These are phyloP conservation scores for Malacoraja senta DNA, from an alignment of 2,797 vertebrate genomes.

Conservation along the genomic window DNA sequence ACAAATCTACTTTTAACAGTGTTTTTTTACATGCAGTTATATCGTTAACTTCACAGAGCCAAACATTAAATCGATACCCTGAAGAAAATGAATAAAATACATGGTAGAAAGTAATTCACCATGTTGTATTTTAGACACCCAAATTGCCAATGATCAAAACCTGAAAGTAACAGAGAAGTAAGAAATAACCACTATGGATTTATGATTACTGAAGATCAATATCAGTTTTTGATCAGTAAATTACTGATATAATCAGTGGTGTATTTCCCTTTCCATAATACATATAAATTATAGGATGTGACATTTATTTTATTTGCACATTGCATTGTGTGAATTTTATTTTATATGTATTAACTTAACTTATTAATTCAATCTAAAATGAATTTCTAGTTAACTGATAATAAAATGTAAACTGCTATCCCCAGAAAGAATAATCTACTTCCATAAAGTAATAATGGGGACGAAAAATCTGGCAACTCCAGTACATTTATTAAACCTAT, in stretches of 20 bases:
- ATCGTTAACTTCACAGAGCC: not conserved
- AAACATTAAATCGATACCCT: slow-evolving; percentile 18
- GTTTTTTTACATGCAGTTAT: not conserved
- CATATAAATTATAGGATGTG: not conserved
- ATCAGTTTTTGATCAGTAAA: slow-evolving; percentile 32
- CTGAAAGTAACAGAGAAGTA: not conserved
- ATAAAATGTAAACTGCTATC: not conserved
- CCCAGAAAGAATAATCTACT: not conserved
- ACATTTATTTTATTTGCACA: not conserved
- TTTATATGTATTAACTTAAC: not conserved
- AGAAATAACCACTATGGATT: slow-evolving; percentile 27
- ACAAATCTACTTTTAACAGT: not conserved
- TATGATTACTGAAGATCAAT: slow-evolving; percentile 36
- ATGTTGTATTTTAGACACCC: not conserved
- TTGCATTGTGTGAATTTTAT: not conserved
- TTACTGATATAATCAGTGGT: slow-evolving; percentile 22
- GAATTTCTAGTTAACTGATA: slow-evolving; percentile 10
- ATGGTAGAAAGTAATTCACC: slow-evolving; percentile 25
- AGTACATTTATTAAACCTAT: not conserved
- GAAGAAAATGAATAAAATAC: slow-evolving; percentile 35
- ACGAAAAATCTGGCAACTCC: not conserved
- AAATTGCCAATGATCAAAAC: slow-evolving; percentile 20
- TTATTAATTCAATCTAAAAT: not conserved
- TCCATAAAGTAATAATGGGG: not conserved
- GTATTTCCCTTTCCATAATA: not conserved